Percentiles rank a stretch among this genome's conserved stretches.
phyloP scores from a whole-genome alignment of 2,113 vertebrate genomes.

The Nesoenas mayeri region DNA sequence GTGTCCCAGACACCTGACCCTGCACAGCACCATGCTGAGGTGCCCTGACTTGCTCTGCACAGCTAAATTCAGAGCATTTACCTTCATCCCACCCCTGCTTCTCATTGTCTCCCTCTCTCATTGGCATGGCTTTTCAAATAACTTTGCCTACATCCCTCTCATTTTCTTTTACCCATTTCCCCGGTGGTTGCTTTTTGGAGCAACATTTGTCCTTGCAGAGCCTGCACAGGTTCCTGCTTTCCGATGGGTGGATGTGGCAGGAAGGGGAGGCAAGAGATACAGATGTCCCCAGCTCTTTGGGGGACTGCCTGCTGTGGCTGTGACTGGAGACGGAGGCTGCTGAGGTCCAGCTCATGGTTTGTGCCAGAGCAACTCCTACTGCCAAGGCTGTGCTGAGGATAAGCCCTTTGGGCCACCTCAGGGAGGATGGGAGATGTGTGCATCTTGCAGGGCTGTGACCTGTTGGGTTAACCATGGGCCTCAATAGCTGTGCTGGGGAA shows the following conservation, averaged over 20 bases:
- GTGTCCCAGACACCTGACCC: fast-evolving
- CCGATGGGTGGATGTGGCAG: fast-evolving
- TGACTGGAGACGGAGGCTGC: neutral
- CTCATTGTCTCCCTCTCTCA: neutral
- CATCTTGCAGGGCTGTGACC: neutral
- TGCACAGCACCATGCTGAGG: fast-evolving
- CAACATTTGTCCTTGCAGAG: neutral
- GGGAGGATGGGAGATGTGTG: neutral
- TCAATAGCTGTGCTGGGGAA: neutral
- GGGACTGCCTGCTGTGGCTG: neutral
- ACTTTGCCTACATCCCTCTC: neutral
- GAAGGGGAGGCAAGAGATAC: neutral
- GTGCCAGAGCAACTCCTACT: neutral
- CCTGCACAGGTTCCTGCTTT: neutral
- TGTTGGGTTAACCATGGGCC: neutral
- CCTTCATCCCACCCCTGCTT: neutral
- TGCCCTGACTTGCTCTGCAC: neutral
- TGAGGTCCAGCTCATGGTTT: fast-evolving
- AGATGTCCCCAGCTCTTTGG: neutral
- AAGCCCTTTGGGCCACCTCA: neutral
- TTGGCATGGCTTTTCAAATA: neutral
- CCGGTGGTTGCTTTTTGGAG: neutral
- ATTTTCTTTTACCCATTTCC: neutral
- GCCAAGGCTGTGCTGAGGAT: neutral
- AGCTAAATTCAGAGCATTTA: neutral